Base-by-base conservation (phyloP, 2,888 invertebrate genomes). In the Ormyrus nitidulus region DNA sequence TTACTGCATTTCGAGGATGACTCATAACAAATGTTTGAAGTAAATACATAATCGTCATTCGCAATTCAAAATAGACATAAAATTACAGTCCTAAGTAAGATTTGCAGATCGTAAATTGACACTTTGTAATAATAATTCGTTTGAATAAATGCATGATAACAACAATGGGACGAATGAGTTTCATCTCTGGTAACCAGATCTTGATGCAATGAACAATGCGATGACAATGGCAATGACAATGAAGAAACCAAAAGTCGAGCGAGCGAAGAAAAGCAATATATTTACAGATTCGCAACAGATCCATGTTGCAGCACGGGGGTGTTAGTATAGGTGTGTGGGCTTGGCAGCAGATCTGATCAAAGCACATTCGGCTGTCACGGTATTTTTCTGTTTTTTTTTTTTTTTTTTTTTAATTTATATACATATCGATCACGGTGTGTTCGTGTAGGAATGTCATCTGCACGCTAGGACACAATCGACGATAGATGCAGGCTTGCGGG, bases 311-410 rank as follows among this genome's bases (percentile, higher is more conserved):
- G 80, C 62, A 66, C 77, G 77, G 77, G 64, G 79, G 53, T 72
- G 53, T 71, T 58, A 56, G 56, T 69, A n/a, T 64, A 9, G 74
- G 64, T 79, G 58, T 54, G 13, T 73, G 48, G 72, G 75, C 61
- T 77, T 80, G 82, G 83, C 79, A 83, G 86, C 87, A 84, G 86
- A 86, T 83, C 85, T 85, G 88, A 89, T 87, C 89, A 87, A 88
- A 86, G 85, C 86, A 79, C 73, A 79, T 13, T 59, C 49, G 82
- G 80, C 44, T 64, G 66, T 78, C 51, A 53, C 59, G 71, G 48
- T n/a, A 19, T 19, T 1, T 19, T 19, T 19, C 19, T 19, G 19
- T 19, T 19, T 19, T 1, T 19, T 34, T 56, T 19, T 19, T 1
- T 19, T 34, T 56, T 56, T 59, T 53, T 75, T 46, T 49, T 8